Base-by-base conservation (phyloP, 2,797 vertebrate genomes). In the Tamandua tetradactyla region DNA sequence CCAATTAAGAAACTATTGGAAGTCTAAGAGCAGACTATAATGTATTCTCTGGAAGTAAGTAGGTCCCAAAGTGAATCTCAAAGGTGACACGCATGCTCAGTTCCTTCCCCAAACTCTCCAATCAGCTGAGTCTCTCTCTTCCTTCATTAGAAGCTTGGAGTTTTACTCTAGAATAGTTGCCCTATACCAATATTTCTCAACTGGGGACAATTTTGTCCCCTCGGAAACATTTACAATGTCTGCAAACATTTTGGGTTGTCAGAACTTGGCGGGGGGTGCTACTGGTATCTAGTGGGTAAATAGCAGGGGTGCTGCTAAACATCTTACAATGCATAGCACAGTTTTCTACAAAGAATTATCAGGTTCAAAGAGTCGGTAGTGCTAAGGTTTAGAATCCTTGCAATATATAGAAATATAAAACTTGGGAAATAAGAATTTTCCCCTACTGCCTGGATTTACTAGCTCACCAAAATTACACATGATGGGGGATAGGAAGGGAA, bases 201-300 rank as follows among this genome's bases (percentile, higher is more conserved):
- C 15, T 2, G 20, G 47, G 23, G 37, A 2, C 3, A 57, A 35
- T 71, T 35, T 25, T 49, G n/a, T 2, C 55, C 49, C 61, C 18
- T 9, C 27, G 35, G 37, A 91, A 22, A 76, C 30, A 76, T 87
- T 52, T n/a, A 79, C 9, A 64, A 61, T 23, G 23, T 64, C 20
- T 81, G 52, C 23, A 86, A 40, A 78, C 72, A 85, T 10, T 47
- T 74, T 42, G 62, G 3, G 3, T 35, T 82, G 35, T 87, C 35
- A 32, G 3, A 78, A 64, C 52, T 37, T 7, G 32, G n/a, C n/a
- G 79, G 52, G 3, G 7, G 18, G 22, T 81, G 27, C 90, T 96
- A 66, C 79, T 84, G 80, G 91, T 81, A 94, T 66, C 75, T 61
- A 93, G 75, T 89, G 83, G 66, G 55, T 68, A 89, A 81, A 78